Base-by-base conservation (phyloP, 2,888 invertebrate genomes). In the Hemicrepidius hirtus region DNA sequence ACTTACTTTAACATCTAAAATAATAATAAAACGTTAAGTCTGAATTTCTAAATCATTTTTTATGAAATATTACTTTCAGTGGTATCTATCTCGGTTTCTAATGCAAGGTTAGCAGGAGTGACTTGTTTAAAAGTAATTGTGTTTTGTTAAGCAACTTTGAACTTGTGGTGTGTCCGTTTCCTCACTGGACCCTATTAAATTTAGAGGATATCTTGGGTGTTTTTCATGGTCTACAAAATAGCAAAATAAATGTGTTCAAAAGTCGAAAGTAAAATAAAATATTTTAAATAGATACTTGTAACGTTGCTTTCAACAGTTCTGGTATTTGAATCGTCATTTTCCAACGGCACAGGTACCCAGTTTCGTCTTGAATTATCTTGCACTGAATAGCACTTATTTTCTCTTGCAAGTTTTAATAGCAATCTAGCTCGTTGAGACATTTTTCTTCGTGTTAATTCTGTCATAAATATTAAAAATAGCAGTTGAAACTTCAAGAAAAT, bases 111-210 rank as follows among this genome's bases (percentile, higher is more conserved):
- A 49, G 21, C 49, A 3, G 49, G 20, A 6, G 49, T 49, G 18
- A 21, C 49, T 49, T 20, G n/a, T n/a, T n/a, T n/a, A n/a, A n/a
- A n/a, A n/a, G n/a, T 21, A 49, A 49, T 21, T 21, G 2, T 18
- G 21, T 68, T 59, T 28, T 59, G 46, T 59, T 59, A 18, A 20
- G 59, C 13, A 50, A 68, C 37, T 60, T 59, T 57, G 44, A 68
- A 37, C 37, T 37, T 37, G 37, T 37, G 37, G 37, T 37, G 37
- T 37, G 3, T 37, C 37, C 37, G 37, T 37, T 37, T n/a, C 37
- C 37, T 37, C 37, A 37, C 37, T 37, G 12, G 12, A 37, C 37
- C 37, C 37, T 37, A 28, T 28, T 28, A 6, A n/a, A n/a, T n/a
- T n/a, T n/a, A n/a, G 28, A 28, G 28, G 28, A 6, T 4, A 28